These are phyloP conservation scores for Leptatherina wallacei DNA, from an alignment of 2,797 vertebrate species.

Conservation along the genomic window DNA sequence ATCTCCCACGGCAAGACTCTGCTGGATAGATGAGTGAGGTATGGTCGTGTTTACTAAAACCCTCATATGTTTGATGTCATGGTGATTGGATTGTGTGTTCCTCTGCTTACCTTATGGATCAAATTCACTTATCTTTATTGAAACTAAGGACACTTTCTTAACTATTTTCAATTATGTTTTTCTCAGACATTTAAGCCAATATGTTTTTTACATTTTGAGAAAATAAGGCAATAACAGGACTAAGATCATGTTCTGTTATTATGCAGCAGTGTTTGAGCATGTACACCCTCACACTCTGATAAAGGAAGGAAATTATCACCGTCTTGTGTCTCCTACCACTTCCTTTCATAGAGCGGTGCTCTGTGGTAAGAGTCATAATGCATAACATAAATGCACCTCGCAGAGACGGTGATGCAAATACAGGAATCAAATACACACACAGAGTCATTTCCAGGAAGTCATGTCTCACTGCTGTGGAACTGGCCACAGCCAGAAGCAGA, in stretches of 20 bases:
- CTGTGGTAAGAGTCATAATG: slow-evolving; percentile 78
- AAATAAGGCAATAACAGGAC: slow-evolving; percentile 22
- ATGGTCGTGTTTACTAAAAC: neutral
- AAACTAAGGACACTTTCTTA: neutral
- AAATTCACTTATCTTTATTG: slow-evolving; percentile 12
- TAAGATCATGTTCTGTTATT: slow-evolving; percentile 37
- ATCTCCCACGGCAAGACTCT: slow-evolving; percentile 30
- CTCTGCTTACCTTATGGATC: slow-evolving; percentile 17
- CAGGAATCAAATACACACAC: slow-evolving; percentile 71
- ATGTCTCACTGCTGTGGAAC: slow-evolving; percentile 70
- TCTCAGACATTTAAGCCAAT: neutral
- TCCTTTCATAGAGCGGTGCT: slow-evolving; percentile 75
- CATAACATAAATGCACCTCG: slow-evolving; percentile 75
- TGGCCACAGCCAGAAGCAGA: slow-evolving; percentile 74
- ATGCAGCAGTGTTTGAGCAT: slow-evolving; percentile 44
- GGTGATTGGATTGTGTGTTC: neutral
- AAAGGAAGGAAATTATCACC: slow-evolving; percentile 65
- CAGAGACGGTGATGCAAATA: slow-evolving; percentile 68
- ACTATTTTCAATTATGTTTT: neutral
- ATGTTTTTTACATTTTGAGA: slow-evolving; percentile 27
- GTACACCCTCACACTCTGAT: slow-evolving; percentile 44
- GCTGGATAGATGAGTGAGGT: neutral
- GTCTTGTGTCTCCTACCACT: slow-evolving; percentile 78
- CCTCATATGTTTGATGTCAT: neutral
- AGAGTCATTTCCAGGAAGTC: slow-evolving; percentile 84